Evolutionary conservation across 2,113 vertebrate genomes (phyloP).

Genomic region (Hippocampus zosterae): DNA sequence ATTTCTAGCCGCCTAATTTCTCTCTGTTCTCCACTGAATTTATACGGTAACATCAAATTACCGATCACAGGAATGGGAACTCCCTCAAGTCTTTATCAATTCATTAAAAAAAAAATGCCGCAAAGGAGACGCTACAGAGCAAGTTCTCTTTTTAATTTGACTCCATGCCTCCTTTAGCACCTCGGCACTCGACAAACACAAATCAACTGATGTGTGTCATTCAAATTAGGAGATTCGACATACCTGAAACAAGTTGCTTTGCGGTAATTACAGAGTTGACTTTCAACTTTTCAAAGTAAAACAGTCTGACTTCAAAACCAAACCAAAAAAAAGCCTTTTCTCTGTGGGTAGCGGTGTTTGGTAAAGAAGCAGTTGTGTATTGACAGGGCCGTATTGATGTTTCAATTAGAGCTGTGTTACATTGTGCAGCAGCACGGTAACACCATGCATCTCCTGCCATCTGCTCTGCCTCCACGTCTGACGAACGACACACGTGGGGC

Average conservation of each 20-base stretch:
- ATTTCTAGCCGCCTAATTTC: slow-evolving; percentile 70
- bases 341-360: slow-evolving; percentile 45
- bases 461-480: slow-evolving; percentile 72
- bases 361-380: slow-evolving; percentile 62
- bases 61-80: slow-evolving; percentile 50
- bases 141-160: slow-evolving; percentile 25
- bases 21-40: slow-evolving; percentile 66
- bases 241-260: slow-evolving; percentile 7
- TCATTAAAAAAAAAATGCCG: slow-evolving; percentile 56
- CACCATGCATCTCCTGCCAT: slow-evolving; percentile 72
- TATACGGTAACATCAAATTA: slow-evolving; percentile 58
- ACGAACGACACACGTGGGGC: slow-evolving; percentile 74
- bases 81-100: slow-evolving; percentile 60
- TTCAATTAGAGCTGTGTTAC: slow-evolving; percentile 75
- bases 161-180: slow-evolving; percentile 22
- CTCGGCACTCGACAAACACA: slow-evolving; percentile 28
- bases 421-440: slow-evolving; percentile 69
- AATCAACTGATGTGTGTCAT: slow-evolving; percentile 31
- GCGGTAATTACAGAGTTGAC: slow-evolving; percentile 1
- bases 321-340: background rate
- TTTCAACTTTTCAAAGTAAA: slow-evolving; percentile 23
- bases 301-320: background rate
- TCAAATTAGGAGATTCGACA: slow-evolving; percentile 30
- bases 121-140: slow-evolving; percentile 32
- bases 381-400: slow-evolving; percentile 74